Evolutionary conservation across 2,888 invertebrate genomes (phyloP).

Genomic region (Anorthoa munda): DNA sequence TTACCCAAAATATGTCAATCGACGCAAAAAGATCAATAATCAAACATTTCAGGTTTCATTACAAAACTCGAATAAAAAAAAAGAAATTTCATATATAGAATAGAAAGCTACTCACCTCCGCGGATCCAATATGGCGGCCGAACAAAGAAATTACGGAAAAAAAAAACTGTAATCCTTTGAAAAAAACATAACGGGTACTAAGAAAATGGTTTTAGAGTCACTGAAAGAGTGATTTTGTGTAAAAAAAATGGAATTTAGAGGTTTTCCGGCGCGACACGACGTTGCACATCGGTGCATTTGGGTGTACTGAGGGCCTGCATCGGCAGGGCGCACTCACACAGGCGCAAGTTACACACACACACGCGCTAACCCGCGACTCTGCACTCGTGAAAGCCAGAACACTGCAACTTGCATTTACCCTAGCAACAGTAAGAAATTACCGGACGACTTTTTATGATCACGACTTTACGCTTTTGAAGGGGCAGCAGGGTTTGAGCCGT

Average conservation of each 20-base stretch:
- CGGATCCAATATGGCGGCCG: conserved; percentile 78
- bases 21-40: conserved; percentile 14
- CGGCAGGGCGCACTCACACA: conserved; percentile 67
- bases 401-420: conserved; percentile 68
- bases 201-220: conserved; percentile 31
- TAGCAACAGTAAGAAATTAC: conserved; percentile 70
- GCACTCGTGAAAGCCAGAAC: conserved; percentile 70
- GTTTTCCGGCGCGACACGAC: conserved; percentile 45
- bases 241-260: conserved; percentile 31
- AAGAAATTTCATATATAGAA: conserved; percentile 68
- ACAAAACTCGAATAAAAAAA: conserved; percentile 39
- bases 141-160: conserved; percentile 72
- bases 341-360: conserved; percentile 54
- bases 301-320: conserved; percentile 65
- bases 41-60: background rate
- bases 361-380: conserved; percentile 9
- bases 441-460: conserved; percentile 59
- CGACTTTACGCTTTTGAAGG: conserved; percentile 49
- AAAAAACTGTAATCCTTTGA: conserved; percentile 66
- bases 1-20: background rate
- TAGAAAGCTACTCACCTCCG: conserved; percentile 80
- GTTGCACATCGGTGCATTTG: conserved; percentile 70
- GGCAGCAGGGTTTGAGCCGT: conserved; percentile 6
- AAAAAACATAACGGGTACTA: conserved; percentile 50
- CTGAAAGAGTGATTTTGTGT: conserved; percentile 35